phyloP scores from a whole-genome alignment of 1,140 invertebrate species.

The Aphaenogaster floridana region DNA sequence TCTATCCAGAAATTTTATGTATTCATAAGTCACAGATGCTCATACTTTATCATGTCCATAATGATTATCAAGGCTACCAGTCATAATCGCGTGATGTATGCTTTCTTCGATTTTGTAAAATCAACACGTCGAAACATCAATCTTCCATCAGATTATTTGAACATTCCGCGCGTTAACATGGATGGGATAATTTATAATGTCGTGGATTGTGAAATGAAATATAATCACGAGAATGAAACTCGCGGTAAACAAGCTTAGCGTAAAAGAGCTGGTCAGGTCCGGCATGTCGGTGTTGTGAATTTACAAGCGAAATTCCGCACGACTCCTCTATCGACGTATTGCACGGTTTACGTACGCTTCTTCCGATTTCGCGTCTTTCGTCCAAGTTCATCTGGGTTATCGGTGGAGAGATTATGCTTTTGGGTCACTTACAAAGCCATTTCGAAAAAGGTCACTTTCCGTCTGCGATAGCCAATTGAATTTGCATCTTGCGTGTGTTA shows the following conservation, averaged over 20 bases:
- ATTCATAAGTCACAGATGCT: neutral
- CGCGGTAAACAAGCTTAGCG: neutral
- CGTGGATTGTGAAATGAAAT: slow-evolving; percentile 1
- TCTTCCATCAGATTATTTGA: slow-evolving; percentile 7
- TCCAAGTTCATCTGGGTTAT: slow-evolving; percentile 69
- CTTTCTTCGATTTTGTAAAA: neutral
- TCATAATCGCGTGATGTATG: neutral
- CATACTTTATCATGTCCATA: neutral
- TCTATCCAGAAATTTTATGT: neutral
- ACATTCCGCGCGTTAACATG: neutral
- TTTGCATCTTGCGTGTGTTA: neutral
- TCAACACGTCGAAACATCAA: neutral
- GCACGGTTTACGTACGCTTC: neutral
- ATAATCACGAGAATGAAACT: neutral
- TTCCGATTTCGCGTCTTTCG: slow-evolving; percentile 58
- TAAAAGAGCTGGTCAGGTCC: neutral
- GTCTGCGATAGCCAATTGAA: neutral
- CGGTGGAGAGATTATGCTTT: slow-evolving; percentile 68
- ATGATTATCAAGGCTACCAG: neutral
- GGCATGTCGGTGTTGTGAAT: neutral
- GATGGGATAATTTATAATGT: neutral
- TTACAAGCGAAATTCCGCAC: neutral
- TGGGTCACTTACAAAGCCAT: slow-evolving; percentile 55
- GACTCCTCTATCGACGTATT: neutral
- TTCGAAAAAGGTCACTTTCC: slow-evolving; percentile 5